Evolutionary conservation across 2,113 vertebrate species (phyloP), one percentile per base, ranked within the genome.

Genomic region (Salminus brasiliensis): DNA sequence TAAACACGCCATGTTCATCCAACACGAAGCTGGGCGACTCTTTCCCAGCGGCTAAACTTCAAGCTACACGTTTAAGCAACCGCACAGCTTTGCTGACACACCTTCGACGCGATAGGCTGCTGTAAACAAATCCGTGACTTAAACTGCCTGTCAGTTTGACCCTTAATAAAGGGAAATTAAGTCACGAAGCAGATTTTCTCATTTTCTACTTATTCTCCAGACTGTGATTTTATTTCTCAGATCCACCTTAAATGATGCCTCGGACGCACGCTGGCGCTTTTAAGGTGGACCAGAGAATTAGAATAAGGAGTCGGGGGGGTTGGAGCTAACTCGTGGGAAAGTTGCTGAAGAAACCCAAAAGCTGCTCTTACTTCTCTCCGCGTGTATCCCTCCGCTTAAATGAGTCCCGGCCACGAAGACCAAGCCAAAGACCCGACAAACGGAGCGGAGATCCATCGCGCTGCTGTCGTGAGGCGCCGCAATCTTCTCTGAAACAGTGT

Each of bases 291-390:
- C 36, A 39, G 36, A 39, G 4, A 39, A 4, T 5, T 9, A 5
- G n/a, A n/a, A 9, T 39, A 39, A 39, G 4, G 4, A 4, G 36
- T 39, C 36, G 4, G 4, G 36, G 4, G 9, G 9, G 36, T 39
- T 5, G 9, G 36, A 39, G 36, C 4, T 5, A 39, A 39, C 4
- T 4, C 4, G 36, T 5, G 52, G 52, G 21, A 25, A 55, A 55
- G 52, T 10, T 34, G 5, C 6, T 10, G 60, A 63, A 36, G 15
- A 70, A 75, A 77, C 34, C 0, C 6, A 41, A 45, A 30, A 1
- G 60, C 83, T 67, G 23, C 18, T 87, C 92, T 94, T 84, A 94
- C 93, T 88, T 86, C 84, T 92, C 72, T 94, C 87, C 52, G 91
- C 91, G 84, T 82, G 79, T 55, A 82, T 85, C 5, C 85, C 87